Evolutionary conservation across 2,797 vertebrate species (phyloP).

Genomic region (Graptemys geographica): DNA sequence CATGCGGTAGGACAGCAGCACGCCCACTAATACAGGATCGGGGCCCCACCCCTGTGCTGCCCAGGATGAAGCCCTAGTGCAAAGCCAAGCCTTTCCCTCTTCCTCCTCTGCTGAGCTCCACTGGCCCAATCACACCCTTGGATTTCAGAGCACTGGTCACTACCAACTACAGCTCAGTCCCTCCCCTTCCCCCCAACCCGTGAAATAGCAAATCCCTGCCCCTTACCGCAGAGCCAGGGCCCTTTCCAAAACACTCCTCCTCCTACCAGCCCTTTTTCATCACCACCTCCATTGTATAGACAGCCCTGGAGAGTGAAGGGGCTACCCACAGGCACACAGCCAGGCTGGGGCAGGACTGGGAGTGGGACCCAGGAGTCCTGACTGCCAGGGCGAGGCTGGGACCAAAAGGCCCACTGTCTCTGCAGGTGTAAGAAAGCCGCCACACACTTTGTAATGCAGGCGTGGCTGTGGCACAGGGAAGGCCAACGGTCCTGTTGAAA

Average conservation of each 20-base stretch:
- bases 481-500: neutral
- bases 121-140: neutral
- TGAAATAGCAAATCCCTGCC: too few species aligned
- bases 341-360: neutral
- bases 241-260: neutral
- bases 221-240: neutral
- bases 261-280: too few species aligned
- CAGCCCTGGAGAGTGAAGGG: too few species aligned
- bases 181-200: too few species aligned
- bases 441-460: accelerated
- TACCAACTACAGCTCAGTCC: neutral
- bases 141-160: neutral
- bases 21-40: neutral
- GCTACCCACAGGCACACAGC: too few species aligned
- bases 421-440: neutral
- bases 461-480: too few species aligned
- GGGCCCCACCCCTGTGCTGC: neutral
- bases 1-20: neutral
- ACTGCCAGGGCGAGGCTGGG: neutral
- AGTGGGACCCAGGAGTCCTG: neutral
- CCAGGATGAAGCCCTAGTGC: too few species aligned
- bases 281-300: too few species aligned
- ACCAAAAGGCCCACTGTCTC: neutral
- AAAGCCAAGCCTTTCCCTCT: too few species aligned
- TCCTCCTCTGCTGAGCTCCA: neutral